Conservation (phyloP, 2,888 invertebrate species). For the Rutpela maculata region DNA sequence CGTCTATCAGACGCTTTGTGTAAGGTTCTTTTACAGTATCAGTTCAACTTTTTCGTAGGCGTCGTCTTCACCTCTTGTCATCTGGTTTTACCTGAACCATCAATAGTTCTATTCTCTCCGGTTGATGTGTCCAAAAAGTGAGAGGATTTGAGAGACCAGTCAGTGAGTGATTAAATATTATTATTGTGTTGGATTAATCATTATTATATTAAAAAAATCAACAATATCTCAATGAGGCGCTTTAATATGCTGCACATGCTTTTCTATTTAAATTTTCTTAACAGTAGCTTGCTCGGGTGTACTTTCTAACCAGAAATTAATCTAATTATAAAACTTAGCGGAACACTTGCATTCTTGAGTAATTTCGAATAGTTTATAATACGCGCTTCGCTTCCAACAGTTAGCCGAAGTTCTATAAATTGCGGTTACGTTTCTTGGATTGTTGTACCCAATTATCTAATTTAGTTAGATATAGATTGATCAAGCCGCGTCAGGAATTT, state of each 20-base stretch:
- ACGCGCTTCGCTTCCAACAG: constrained; percentile 1
- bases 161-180: no score
- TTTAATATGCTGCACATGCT: neutral
- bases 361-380: constrained; percentile 24
- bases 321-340: constrained; percentile 20
- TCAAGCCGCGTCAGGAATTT: neutral
- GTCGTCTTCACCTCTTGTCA: no score
- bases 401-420: constrained; percentile 17
- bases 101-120: no score
- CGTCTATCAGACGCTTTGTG: no score
- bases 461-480: constrained; percentile 15
- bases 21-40: no score
- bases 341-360: constrained; percentile 22
- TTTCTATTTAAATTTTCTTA: neutral
- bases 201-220: no score
- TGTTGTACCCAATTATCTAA: constrained; percentile 10
- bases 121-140: no score
- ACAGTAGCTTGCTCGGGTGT: neutral
- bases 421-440: constrained; percentile 20
- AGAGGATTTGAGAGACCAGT: no score
- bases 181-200: no score
- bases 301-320: constrained; percentile 3
- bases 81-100: no score
- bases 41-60: no score
- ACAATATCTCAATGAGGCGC: no score